A percentile compares a stretch with the other conserved stretches of the same genome.
Conservation (phyloP, 2,888 invertebrate species). For the Myathropa florea region DNA sequence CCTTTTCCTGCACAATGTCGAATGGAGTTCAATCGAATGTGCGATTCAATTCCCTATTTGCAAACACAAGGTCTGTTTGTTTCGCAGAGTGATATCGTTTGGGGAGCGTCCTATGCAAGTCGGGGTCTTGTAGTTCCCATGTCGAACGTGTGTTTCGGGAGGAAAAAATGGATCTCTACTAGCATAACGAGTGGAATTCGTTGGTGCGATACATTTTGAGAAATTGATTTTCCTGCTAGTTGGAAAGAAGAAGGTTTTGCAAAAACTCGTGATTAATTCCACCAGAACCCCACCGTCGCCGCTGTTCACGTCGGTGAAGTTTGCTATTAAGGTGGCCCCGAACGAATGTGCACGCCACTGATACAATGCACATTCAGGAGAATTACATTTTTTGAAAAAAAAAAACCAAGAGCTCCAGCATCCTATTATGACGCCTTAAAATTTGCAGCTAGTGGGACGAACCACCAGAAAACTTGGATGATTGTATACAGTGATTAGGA, state of each 20-base stretch:
- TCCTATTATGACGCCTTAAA: conserved; percentile 23
- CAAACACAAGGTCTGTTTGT: conserved; percentile 8
- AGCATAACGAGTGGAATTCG: conserved; percentile 33
- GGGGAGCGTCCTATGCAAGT: conserved; percentile 16
- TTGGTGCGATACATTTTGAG: conserved; percentile 63
- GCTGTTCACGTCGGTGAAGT: not conserved
- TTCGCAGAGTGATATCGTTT: conserved; percentile 8
- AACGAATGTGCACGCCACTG: conserved; percentile 52
- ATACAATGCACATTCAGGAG: conserved; percentile 29
- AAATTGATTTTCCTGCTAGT: conserved; percentile 62
- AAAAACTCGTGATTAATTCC: conserved; percentile 67
- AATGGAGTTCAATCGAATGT: conserved; percentile 15
- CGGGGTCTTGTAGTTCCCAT: conserved; percentile 45
- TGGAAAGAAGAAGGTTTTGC: conserved; percentile 29
- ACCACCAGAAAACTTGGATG: conserved; percentile 14
- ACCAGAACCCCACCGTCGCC: conserved; percentile 26
- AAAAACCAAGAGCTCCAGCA: not conserved
- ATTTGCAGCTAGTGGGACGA: conserved; percentile 30
- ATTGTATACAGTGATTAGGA: conserved; percentile 34
- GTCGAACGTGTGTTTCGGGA: conserved; percentile 36
- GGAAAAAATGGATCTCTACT: not conserved
- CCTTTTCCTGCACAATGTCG: not conserved
- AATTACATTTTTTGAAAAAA: conserved; percentile 16
- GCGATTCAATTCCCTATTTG: conserved; percentile 9
- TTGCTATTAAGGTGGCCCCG: not conserved